Conservation (phyloP, 1,140 invertebrate genomes). For the Leptinotarsa undecemlineata region DNA sequence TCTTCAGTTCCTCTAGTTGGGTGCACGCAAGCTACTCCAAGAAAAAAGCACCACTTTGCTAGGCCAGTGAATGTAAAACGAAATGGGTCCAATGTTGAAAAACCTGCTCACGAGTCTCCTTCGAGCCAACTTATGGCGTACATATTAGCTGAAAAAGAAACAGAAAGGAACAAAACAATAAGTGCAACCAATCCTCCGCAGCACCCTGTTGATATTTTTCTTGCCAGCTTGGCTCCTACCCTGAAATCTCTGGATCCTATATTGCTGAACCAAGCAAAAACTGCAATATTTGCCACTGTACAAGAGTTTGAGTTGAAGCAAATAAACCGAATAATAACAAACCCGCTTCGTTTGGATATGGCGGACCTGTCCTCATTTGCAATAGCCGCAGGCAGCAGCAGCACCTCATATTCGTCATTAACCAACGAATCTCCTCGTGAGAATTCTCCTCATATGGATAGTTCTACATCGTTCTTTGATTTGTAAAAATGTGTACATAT, state of each 20-base stretch:
- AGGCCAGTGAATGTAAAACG: neutral
- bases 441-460: neutral
- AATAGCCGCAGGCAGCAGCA: neutral
- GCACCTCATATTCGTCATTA: neutral
- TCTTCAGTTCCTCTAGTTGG: neutral
- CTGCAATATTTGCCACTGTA: constrained; percentile 26
- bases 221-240: constrained; percentile 26
- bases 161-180: constrained; percentile 12
- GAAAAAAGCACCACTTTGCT: constrained; percentile 1
- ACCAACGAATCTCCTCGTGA: neutral
- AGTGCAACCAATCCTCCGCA: neutral
- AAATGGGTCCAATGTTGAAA: neutral
- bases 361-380: neutral
- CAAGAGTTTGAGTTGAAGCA: constrained; percentile 25
- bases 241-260: constrained; percentile 27
- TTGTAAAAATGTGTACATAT: too few species aligned
- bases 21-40: neutral
- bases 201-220: constrained; percentile 29
- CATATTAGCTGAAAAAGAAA: constrained; percentile 32
- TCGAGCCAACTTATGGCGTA: constrained; percentile 35
- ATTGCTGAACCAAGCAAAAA: constrained; percentile 19
- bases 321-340: neutral
- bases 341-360: too few species aligned
- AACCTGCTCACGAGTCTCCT: constrained; percentile 18
- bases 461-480: too few species aligned